Evolutionary conservation across 2,797 vertebrate genomes (phyloP).

Genomic region (Ataeniobius toweri): DNA sequence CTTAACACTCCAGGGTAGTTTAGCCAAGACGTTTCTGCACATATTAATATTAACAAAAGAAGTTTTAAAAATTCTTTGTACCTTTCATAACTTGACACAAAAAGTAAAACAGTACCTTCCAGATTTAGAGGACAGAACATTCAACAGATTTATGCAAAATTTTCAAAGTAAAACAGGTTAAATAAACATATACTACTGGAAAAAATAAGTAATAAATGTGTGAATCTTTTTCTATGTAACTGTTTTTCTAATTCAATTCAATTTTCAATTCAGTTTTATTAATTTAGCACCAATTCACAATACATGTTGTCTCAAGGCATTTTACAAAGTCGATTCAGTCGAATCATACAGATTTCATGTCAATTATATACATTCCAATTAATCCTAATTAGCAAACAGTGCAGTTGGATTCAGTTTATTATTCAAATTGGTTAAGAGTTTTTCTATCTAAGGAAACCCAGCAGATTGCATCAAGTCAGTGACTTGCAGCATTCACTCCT

Average conservation of each 20-base stretch:
- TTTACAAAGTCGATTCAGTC: too few species aligned
- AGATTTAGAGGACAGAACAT: not conserved
- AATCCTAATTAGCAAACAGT: too few species aligned
- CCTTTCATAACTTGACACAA: not conserved
- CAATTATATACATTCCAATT: too few species aligned
- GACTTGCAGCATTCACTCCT: too few species aligned
- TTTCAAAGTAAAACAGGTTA: not conserved
- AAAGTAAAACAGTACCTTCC: not conserved
- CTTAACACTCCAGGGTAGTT: not conserved
- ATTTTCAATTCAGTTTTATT: too few species aligned
- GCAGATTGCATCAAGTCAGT: too few species aligned
- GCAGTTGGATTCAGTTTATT: too few species aligned
- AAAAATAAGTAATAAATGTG: not conserved
- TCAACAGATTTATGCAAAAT: not conserved
- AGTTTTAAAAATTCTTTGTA: not conserved
- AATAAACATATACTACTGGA: not conserved
- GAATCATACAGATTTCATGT: too few species aligned
- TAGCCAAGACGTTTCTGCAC: not conserved
- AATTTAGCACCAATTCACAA: too few species aligned
- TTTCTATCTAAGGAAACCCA: too few species aligned
- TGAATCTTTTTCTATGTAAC: not conserved
- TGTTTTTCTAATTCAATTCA: not conserved
- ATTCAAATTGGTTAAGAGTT: too few species aligned
- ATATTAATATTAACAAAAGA: not conserved
- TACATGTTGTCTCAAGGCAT: too few species aligned